phyloP scores from a whole-genome alignment of 2,113 vertebrate species.

The Orthochromis indermauri region DNA sequence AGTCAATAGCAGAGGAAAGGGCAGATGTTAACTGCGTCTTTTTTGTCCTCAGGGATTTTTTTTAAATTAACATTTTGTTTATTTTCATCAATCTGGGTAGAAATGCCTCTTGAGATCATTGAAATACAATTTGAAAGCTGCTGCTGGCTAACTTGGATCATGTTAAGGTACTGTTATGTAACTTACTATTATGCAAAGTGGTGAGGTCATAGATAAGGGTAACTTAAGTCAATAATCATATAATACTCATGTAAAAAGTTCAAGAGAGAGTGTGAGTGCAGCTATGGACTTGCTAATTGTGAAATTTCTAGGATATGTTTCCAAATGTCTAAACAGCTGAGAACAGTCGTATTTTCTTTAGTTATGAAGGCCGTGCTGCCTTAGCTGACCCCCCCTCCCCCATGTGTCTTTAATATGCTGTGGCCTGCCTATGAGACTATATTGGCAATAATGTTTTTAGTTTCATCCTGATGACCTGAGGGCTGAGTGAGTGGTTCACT shows the following conservation, averaged over 20 bases:
- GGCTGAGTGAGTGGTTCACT: background rate
- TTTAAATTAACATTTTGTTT: background rate
- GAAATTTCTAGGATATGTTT: background rate
- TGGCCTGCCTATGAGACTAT: background rate
- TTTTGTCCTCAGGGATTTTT: accelerated
- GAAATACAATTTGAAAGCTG: background rate
- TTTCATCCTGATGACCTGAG: background rate
- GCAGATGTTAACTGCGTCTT: background rate
- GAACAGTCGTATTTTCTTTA: background rate
- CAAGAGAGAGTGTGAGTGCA: background rate
- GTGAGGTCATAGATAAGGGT: background rate
- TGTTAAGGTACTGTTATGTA: background rate
- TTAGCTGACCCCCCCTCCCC: background rate
- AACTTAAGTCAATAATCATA: background rate
- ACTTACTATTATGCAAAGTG: background rate
- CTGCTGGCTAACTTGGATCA: background rate
- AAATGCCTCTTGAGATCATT: background rate
- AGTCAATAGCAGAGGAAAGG: background rate
- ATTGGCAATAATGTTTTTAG: background rate
- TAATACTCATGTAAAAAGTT: background rate
- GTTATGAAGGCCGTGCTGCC: background rate
- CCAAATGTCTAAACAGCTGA: background rate
- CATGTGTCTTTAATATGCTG: background rate
- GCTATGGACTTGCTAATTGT: background rate
- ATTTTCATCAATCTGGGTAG: background rate